Conservation (phyloP, 2,797 vertebrate genomes). For the Lacerta viridis region DNA sequence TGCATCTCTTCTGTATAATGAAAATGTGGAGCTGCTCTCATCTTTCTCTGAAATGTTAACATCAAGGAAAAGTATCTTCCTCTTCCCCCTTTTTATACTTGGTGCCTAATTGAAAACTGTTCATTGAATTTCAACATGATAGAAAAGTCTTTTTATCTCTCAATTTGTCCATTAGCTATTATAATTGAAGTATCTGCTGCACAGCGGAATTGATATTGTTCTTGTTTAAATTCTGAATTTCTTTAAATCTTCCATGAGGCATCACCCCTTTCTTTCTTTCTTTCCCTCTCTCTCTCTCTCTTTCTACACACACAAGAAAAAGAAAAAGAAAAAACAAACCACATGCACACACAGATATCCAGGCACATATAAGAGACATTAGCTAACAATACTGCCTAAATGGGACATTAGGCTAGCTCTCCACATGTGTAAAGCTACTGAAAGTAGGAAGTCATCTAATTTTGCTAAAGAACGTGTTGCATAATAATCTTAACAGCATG, state of each 20-base stretch:
- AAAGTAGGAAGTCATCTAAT: slow-evolving; percentile 73
- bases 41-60: slow-evolving; percentile 84
- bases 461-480: slow-evolving; percentile 78
- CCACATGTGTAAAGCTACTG: slow-evolving; percentile 67
- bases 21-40: slow-evolving; percentile 84
- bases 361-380: slow-evolving; percentile 37
- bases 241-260: slow-evolving; percentile 79
- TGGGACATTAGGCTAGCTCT: slow-evolving; percentile 54
- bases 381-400: slow-evolving; percentile 46
- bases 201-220: slow-evolving; percentile 83
- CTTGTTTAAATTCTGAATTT: slow-evolving; percentile 83
- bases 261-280: slow-evolving; percentile 46
- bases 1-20: slow-evolving; percentile 84
- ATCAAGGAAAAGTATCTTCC: slow-evolving; percentile 85
- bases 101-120: slow-evolving; percentile 87
- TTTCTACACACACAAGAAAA: neutral
- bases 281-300: neutral
- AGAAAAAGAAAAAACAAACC: neutral
- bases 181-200: slow-evolving; percentile 86
- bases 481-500: slow-evolving; percentile 79
- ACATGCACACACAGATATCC: neutral
- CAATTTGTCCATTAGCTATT: slow-evolving; percentile 88
- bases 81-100: slow-evolving; percentile 81
- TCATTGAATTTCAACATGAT: slow-evolving; percentile 86
- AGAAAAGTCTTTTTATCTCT: slow-evolving; percentile 87